These are phyloP conservation scores for Spisula solida DNA, from an alignment of 2,888 invertebrate genomes.

Conservation along the genomic window DNA sequence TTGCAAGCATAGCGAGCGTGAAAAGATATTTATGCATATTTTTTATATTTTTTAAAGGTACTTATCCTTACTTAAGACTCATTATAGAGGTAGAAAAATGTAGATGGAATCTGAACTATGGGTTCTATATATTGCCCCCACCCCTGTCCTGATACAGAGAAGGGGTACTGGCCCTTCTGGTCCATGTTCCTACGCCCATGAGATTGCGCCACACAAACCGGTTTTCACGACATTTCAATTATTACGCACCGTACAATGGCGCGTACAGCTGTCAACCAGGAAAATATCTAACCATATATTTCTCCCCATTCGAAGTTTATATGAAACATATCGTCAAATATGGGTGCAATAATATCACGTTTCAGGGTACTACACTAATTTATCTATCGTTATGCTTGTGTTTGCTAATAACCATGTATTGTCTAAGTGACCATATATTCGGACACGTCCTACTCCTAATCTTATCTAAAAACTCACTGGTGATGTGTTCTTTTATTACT, in stretches of 20 bases:
- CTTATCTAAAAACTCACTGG: too few species aligned
- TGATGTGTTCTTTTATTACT: too few species aligned
- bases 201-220: neutral
- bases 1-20: too few species aligned
- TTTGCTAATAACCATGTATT: neutral
- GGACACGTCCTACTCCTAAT: neutral
- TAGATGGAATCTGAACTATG: too few species aligned
- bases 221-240: neutral
- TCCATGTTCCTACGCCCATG: too few species aligned
- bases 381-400: neutral
- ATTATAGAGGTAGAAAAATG: too few species aligned
- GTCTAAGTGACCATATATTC: neutral
- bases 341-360: constrained; percentile 48
- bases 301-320: neutral
- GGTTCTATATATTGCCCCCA: too few species aligned
- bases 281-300: constrained; percentile 3
- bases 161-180: too few species aligned
- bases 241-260: constrained; percentile 1
- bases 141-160: too few species aligned
- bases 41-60: too few species aligned
- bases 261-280: constrained; percentile 31
- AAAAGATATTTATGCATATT: too few species aligned
- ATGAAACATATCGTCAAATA: neutral
- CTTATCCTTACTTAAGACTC: too few species aligned
- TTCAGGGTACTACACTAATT: constrained; percentile 17